phyloP scores from a whole-genome alignment of 2,888 invertebrate genomes.

The Chorisops tibialis region DNA sequence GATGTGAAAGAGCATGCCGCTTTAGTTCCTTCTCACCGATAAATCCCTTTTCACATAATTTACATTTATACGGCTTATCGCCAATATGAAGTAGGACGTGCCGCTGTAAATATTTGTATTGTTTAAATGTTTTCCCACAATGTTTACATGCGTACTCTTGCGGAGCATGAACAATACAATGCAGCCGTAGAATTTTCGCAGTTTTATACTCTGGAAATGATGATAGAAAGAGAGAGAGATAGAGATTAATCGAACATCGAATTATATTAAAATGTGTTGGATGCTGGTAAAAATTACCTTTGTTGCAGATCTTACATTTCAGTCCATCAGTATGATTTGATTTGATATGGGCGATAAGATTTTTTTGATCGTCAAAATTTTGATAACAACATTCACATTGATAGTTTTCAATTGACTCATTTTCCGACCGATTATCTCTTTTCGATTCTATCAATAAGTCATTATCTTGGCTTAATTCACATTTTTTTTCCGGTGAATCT shows the following conservation, averaged over 20 bases:
- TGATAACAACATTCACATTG: slow-evolving; percentile 10
- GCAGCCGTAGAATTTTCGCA: background rate
- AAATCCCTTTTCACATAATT: slow-evolving; percentile 7
- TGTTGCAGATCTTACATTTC: slow-evolving; percentile 11
- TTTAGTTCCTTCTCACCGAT: no score
- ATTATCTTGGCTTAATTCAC: background rate
- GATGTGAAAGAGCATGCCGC: no score
- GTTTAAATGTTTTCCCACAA: slow-evolving; percentile 1
- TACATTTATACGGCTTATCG: slow-evolving; percentile 10
- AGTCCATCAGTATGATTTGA: slow-evolving; percentile 9
- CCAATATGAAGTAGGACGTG: slow-evolving; percentile 7
- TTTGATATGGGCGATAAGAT: background rate
- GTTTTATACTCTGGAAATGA: slow-evolving; percentile 4
- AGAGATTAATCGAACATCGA: no score
- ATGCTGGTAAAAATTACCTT: background rate
- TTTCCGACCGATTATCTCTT: slow-evolving; percentile 3
- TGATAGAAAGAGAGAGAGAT: background rate
- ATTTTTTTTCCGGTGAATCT: background rate
- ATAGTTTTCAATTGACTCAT: background rate
- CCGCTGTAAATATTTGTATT: slow-evolving; percentile 7
- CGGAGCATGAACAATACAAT: slow-evolving; percentile 1
- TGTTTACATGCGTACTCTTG: slow-evolving; percentile 12
- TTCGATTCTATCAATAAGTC: background rate
- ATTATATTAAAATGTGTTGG: background rate
- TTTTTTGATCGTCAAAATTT: background rate